Conservation (phyloP, 2,888 invertebrate genomes). For the Gerris lacustris region DNA sequence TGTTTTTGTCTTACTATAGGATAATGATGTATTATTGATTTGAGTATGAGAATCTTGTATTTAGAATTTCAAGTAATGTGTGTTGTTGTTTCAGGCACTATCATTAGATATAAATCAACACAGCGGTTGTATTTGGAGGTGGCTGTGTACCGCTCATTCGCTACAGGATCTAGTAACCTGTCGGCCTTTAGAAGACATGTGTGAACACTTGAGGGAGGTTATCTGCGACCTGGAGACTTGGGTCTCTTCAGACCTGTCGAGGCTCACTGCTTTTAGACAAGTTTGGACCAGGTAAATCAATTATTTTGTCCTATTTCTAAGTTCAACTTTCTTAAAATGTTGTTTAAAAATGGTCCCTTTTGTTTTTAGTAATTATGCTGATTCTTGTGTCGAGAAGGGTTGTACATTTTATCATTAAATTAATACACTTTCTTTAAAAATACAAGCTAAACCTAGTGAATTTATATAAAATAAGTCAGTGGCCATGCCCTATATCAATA, state of each 20-base stretch:
- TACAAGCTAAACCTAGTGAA: no score
- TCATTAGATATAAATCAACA: conserved; percentile 68
- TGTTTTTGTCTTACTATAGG: no score
- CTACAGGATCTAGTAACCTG: conserved; percentile 63
- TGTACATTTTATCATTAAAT: no score
- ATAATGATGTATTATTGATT: not conserved
- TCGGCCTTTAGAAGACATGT: conserved; percentile 59
- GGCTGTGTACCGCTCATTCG: conserved; percentile 58
- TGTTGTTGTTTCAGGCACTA: conserved; percentile 45
- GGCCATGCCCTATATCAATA: no score
- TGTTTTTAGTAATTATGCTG: no score
- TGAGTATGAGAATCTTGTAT: not conserved
- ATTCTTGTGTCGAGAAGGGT: no score
- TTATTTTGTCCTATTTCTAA: not conserved
- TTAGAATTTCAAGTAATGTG: conserved; percentile 6
- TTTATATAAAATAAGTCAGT: no score
- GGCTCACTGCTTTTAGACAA: conserved; percentile 61
- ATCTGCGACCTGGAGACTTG: conserved; percentile 62
- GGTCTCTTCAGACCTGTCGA: conserved; percentile 57
- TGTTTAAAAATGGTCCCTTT: no score
- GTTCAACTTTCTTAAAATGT: no score
- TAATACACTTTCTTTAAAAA: no score
- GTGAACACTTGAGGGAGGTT: conserved; percentile 57
- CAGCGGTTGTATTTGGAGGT: conserved; percentile 60
- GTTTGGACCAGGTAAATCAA: conserved; percentile 48